Conservation (phyloP, 2,113 vertebrate genomes). For the Caloenas nicobarica region DNA sequence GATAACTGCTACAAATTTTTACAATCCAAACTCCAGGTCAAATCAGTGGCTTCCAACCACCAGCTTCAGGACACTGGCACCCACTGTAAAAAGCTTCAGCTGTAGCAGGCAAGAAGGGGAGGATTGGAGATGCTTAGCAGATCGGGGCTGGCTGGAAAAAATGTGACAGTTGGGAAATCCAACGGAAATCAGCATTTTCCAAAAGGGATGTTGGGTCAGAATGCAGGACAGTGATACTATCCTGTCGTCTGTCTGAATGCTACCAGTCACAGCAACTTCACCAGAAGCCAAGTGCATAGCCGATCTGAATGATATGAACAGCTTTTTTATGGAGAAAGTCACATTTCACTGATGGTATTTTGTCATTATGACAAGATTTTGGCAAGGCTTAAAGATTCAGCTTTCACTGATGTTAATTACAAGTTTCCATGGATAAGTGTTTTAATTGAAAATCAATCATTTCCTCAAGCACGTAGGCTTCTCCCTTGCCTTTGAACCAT, state of each 20-base stretch:
- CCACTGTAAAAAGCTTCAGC: background rate
- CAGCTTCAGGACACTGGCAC: background rate
- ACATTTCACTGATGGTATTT: background rate
- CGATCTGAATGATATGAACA: background rate
- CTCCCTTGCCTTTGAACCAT: background rate
- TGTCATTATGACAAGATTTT: background rate
- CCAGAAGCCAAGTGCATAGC: background rate
- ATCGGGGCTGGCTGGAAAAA: background rate
- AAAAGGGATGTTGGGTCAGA: background rate
- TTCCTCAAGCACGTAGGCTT: background rate
- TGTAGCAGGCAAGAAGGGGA: background rate
- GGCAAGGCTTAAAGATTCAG: background rate
- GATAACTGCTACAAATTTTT: background rate
- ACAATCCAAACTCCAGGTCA: background rate
- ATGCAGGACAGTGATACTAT: background rate
- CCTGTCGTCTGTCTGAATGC: background rate
- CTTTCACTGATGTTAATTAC: background rate
- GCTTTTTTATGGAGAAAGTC: background rate
- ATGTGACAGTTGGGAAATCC: background rate
- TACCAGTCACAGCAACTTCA: background rate
- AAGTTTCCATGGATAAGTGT: background rate
- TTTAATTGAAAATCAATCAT: conserved; percentile 1
- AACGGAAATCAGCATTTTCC: background rate
- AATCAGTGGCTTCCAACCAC: background rate
- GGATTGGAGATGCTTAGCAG: background rate